Evolutionary conservation across 1,140 invertebrate species (phyloP).

Genomic region (Lepidurus arcticus): DNA sequence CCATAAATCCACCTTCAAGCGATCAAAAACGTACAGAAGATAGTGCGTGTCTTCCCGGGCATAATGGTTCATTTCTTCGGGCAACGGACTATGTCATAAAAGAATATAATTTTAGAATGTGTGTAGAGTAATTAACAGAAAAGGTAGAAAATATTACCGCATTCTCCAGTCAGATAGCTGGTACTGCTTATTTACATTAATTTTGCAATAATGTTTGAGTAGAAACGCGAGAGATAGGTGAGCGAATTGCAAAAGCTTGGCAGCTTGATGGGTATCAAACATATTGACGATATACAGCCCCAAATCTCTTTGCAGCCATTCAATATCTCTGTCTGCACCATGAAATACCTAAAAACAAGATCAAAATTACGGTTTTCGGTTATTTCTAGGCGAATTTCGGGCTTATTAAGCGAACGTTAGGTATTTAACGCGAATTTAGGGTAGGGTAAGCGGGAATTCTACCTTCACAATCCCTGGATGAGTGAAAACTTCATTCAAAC

Average conservation of each 20-base stretch:
- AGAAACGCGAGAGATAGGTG: constrained; percentile 72
- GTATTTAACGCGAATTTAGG: not conserved
- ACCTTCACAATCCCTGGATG: constrained; percentile 86
- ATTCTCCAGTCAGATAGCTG: constrained; percentile 96
- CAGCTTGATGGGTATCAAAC: constrained; percentile 92
- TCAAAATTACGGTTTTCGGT: too few relatives aligned
- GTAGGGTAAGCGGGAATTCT: constrained; percentile 34
- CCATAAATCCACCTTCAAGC: constrained; percentile 70
- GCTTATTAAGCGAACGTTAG: too few relatives aligned
- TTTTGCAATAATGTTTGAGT: constrained; percentile 68
- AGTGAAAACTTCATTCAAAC: constrained; percentile 87
- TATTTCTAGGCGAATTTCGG: too few relatives aligned
- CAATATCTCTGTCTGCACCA: constrained; percentile 80
- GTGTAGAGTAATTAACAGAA: not conserved
- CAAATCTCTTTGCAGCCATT: constrained; percentile 93
- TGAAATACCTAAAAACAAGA: constrained; percentile 70
- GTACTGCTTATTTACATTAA: constrained; percentile 79
- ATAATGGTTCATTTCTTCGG: constrained; percentile 75
- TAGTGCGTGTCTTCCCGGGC: constrained; percentile 94
- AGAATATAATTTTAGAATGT: not conserved
- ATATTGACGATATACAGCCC: constrained; percentile 93
- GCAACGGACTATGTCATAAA: constrained; percentile 63
- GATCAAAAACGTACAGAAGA: constrained; percentile 85
- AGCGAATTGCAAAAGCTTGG: constrained; percentile 64
- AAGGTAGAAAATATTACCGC: constrained; percentile 47